Base-by-base conservation (phyloP, 2,888 invertebrate species). In the Nesidiocoris tenuis region DNA sequence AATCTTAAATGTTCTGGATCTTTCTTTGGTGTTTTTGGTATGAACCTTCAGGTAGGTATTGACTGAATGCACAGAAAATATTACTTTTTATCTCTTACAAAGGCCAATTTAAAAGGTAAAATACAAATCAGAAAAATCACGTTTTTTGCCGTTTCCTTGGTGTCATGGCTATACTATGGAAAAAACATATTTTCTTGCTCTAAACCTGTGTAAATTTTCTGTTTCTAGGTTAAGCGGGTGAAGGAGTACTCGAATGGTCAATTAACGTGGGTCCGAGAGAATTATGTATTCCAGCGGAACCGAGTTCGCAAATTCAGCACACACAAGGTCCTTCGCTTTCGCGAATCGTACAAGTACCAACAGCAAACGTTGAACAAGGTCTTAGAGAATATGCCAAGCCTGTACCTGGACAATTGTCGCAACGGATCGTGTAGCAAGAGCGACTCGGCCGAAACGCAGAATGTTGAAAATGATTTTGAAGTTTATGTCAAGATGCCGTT, bases 261-360 rank as follows among this genome's bases (percentile, higher is more conserved):
- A 84, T 86, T 97, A 81, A 94, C 94, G 84, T 94, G 95, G 91
- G 94, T 97, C 80, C 89, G 96, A 78, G 96, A 96, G 84, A 96
- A 95, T 85, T 97, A 97, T 85, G 93, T 96, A 83, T 94, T 94
- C 87, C 97, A 97, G 84, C 88, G 96, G 76, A 93, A 95, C 84
- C 92, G 95, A 84, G 95, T 97, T 79, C 88, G 96, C 66, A 96
- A 96, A 84, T 97, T 96, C 85, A 95, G 96, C 85, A 91, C 94
- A 19, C 94, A 95, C 83, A 96, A 97, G 84, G 90, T 96, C 76
- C 86, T 96, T 63, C 88, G 94, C 70, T 85, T 97, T 61, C 90
- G 96, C 25, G 96, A 96, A 84, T 94, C 95, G 9, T 96, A 95
- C 87, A 96, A 96, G 84, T 93, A 95, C 83, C 96, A 97, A 84